Evolutionary conservation across 2,113 vertebrate species (phyloP).

Genomic region (Lagopus leucura): DNA sequence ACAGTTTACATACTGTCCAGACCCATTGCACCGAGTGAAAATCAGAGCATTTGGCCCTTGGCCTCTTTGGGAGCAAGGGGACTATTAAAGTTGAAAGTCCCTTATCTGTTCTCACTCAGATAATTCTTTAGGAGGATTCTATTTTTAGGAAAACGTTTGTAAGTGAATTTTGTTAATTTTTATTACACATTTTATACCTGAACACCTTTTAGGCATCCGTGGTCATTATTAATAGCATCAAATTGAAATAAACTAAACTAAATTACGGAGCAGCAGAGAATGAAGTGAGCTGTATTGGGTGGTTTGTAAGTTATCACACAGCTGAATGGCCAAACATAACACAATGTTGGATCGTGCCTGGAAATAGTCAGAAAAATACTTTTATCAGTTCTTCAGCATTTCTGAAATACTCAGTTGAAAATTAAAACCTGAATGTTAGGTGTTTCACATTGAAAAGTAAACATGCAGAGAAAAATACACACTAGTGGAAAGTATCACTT

Average conservation of each 20-base stretch:
- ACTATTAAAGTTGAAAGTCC: conserved; percentile 24
- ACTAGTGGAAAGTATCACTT: conserved; percentile 23
- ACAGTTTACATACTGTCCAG: conserved; percentile 59
- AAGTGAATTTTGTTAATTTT: neutral
- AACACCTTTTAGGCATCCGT: neutral
- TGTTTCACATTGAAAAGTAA: conserved; percentile 25
- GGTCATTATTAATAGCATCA: neutral
- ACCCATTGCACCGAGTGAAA: conserved; percentile 10
- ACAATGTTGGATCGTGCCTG: neutral
- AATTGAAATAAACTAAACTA: neutral
- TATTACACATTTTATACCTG: neutral
- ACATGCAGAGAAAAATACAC: conserved; percentile 1
- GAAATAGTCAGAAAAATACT: neutral
- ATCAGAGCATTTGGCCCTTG: conserved; percentile 40
- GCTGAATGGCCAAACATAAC: neutral
- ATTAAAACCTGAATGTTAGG: conserved; percentile 12
- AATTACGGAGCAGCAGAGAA: neutral
- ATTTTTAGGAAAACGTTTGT: neutral
- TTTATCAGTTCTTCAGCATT: neutral
- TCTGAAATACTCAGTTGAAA: neutral
- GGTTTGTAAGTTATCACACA: neutral
- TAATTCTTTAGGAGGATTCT: neutral
- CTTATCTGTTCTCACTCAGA: conserved; percentile 26
- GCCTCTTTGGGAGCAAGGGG: conserved; percentile 6
- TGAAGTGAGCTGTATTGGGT: neutral